Conservation (phyloP, 2,888 invertebrate genomes). For the Maniola hyperantus region DNA sequence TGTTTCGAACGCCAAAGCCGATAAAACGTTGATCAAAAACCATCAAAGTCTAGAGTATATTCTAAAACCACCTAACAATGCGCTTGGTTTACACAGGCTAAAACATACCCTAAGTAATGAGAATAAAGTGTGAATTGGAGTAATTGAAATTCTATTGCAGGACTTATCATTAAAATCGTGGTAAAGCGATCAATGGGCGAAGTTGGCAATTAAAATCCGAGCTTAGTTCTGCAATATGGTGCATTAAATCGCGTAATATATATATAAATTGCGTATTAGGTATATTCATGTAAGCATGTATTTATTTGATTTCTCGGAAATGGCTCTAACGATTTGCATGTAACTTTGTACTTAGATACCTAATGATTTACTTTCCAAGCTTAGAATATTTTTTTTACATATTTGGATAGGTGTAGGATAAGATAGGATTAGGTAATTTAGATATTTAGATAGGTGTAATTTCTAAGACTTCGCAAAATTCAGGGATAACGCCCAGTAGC, state of each 20-base stretch:
- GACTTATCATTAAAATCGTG: conserved; percentile 24
- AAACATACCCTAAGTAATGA: conserved; percentile 2
- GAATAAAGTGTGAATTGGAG: conserved; percentile 5
- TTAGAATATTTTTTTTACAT: too few relatives aligned
- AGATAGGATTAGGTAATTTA: too few relatives aligned
- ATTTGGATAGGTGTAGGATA: too few relatives aligned
- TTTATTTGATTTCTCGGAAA: too few relatives aligned
- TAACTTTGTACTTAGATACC: too few relatives aligned
- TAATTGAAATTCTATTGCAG: not conserved
- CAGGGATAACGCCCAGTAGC: too few relatives aligned
- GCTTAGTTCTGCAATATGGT: not conserved
- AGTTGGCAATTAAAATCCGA: conserved; percentile 32
- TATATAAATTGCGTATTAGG: too few relatives aligned
- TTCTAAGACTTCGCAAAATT: too few relatives aligned
- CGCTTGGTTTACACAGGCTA: not conserved
- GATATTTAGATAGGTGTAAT: not conserved
- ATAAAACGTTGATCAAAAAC: conserved; percentile 48
- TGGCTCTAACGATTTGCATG: too few relatives aligned
- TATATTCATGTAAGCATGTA: too few relatives aligned
- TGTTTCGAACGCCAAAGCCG: conserved; percentile 45
- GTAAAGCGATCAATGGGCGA: conserved; percentile 22
- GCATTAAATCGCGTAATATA: conserved; percentile 1
- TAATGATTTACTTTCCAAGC: too few relatives aligned
- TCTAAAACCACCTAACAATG: conserved; percentile 41
- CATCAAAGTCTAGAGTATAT: conserved; percentile 42